A percentile compares a stretch with the other conserved stretches of the same genome.
Conservation (phyloP, 2,797 vertebrate species). For the Poecilia gillii region DNA sequence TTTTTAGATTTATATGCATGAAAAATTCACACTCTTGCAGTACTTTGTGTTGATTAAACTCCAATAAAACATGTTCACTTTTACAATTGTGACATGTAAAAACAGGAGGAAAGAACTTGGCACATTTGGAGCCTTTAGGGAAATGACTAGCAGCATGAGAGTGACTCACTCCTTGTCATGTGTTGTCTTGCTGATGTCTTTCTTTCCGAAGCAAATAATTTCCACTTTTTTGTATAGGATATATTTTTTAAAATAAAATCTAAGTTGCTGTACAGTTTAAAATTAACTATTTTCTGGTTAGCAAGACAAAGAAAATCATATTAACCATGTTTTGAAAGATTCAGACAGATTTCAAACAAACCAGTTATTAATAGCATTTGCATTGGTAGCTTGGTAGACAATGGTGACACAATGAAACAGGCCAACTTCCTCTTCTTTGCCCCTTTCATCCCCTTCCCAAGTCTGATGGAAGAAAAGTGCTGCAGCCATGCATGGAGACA, state of each 20-base stretch:
- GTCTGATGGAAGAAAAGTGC: constrained; percentile 48
- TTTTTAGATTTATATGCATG: background rate
- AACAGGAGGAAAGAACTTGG: constrained; percentile 15
- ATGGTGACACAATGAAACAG: constrained; percentile 32
- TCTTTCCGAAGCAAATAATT: constrained; percentile 45
- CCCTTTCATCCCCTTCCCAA: constrained; percentile 30
- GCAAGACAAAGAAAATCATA: background rate
- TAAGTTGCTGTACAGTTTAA: background rate
- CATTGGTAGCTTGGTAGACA: background rate
- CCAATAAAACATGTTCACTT: background rate
- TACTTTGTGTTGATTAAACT: background rate
- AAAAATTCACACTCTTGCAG: background rate
- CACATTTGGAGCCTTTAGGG: constrained; percentile 53
- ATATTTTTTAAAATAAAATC: background rate
- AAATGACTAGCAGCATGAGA: constrained; percentile 64
- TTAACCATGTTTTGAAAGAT: background rate
- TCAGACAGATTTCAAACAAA: background rate
- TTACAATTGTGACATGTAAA: background rate
- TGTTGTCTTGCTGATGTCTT: constrained; percentile 64
- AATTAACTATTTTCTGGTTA: background rate
- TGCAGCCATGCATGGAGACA: constrained; percentile 68
- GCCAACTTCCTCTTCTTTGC: constrained; percentile 60
- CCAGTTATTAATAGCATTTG: background rate
- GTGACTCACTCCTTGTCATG: constrained; percentile 72
- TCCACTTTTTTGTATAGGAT: background rate